Percentiles rank a stretch among this genome's conserved stretches.
phyloP scores from a whole-genome alignment of 2,113 vertebrate genomes.

The Desmodus rotundus region DNA sequence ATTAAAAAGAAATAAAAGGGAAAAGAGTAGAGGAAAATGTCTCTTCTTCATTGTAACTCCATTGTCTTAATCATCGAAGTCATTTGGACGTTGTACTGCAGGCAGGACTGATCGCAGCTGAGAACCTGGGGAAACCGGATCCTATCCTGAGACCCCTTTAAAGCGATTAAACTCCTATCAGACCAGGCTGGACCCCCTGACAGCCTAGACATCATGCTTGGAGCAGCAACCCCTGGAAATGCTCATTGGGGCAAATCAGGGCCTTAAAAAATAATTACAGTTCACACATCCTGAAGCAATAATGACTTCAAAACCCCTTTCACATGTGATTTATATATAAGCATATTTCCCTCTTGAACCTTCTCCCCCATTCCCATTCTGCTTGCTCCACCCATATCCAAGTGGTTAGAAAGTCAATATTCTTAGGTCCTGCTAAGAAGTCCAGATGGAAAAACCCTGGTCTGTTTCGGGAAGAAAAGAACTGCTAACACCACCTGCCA shows the following conservation, averaged over 20 bases:
- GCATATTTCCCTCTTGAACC: constrained; percentile 54
- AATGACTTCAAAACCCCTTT: constrained; percentile 65
- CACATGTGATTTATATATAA: constrained; percentile 64
- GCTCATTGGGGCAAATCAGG: constrained; percentile 66
- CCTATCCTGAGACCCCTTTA: constrained; percentile 52
- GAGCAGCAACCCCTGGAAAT: constrained; percentile 58
- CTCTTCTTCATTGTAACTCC: constrained; percentile 43
- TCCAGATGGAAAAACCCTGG: constrained; percentile 65
- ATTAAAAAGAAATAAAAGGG: not conserved
- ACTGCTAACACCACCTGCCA: constrained; percentile 62
- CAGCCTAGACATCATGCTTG: constrained; percentile 66
- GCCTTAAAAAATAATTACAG: constrained; percentile 68
- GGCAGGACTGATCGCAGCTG: constrained; percentile 39
- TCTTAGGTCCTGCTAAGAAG: constrained; percentile 33
- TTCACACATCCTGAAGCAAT: constrained; percentile 72
- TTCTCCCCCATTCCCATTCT: not conserved
- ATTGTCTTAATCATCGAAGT: constrained; percentile 35
- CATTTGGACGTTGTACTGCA: not conserved
- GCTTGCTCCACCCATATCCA: constrained; percentile 53
- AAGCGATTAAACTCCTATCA: constrained; percentile 64
- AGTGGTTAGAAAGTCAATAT: constrained; percentile 68
- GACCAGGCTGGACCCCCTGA: constrained; percentile 44
- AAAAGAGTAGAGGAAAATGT: not conserved
- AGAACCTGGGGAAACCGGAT: constrained; percentile 58
- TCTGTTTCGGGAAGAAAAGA: constrained; percentile 51